Evolutionary conservation across 2,797 vertebrate species (phyloP).

Genomic region (Vultur gryphus): DNA sequence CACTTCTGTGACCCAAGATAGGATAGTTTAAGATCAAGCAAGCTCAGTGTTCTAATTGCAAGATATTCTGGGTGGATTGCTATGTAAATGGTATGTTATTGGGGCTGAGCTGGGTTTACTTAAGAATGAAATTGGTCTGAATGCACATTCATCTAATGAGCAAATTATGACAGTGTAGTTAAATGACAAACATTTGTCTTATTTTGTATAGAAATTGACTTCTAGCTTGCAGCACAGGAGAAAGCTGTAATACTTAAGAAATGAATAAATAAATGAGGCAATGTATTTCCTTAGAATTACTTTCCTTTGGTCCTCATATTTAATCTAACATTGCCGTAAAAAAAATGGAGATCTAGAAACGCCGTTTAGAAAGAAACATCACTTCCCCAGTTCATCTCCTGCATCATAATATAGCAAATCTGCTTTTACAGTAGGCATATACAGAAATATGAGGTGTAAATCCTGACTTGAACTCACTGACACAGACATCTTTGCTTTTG

Average conservation of each 20-base stretch:
- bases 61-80: constrained; percentile 32
- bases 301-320: neutral
- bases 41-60: constrained; percentile 58
- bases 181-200: constrained; percentile 42
- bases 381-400: neutral
- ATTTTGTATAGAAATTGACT: neutral
- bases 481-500: neutral
- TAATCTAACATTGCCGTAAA: neutral
- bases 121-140: constrained; percentile 43
- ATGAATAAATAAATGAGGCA: neutral
- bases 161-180: constrained; percentile 11
- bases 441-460: neutral
- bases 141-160: constrained; percentile 25
- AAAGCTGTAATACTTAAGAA: neutral
- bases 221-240: neutral
- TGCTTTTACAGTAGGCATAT: neutral
- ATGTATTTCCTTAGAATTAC: neutral
- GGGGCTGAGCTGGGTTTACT: neutral
- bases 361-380: neutral
- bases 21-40: constrained; percentile 60
- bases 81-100: constrained; percentile 8
- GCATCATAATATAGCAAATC: neutral
- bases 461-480: neutral
- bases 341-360: neutral
- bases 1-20: constrained; percentile 34